Conservation (phyloP, 2,888 invertebrate species). For the Ormyrus rosae region DNA sequence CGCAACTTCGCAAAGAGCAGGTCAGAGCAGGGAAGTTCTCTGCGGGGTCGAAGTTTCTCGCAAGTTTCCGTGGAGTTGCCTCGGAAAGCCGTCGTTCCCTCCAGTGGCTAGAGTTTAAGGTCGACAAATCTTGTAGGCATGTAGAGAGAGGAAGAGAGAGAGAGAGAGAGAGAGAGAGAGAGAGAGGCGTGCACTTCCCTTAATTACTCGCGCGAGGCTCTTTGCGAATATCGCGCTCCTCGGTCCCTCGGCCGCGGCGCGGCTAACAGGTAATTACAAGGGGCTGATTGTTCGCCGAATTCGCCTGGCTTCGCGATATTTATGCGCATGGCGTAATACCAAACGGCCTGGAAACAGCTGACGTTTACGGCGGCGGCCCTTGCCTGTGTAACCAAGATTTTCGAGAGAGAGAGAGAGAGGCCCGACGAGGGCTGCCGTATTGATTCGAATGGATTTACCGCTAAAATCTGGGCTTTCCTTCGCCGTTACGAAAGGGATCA, state of each 20-base stretch:
- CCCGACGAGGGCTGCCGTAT: neutral
- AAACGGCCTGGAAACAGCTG: conserved; percentile 63
- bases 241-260: neutral
- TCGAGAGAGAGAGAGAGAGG: conserved; percentile 7
- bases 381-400: conserved; percentile 32
- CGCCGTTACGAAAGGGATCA: no score
- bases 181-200: conserved; percentile 56
- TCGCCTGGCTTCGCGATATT: conserved; percentile 59
- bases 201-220: conserved; percentile 62
- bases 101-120: conserved; percentile 16
- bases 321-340: conserved; percentile 60
- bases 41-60: conserved; percentile 5
- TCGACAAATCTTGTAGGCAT: conserved; percentile 55
- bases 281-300: conserved; percentile 60
- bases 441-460: conserved; percentile 30
- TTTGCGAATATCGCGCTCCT: neutral
- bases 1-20: no score
- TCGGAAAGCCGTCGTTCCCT: neutral
- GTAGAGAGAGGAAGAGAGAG: no score
- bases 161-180: no score
- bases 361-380: conserved; percentile 54
- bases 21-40: no score
- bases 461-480: conserved; percentile 9
- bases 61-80: conserved; percentile 15
- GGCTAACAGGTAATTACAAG: conserved; percentile 64